Percentiles rank a stretch among this genome's conserved stretches.
phyloP scores from a whole-genome alignment of 2,113 vertebrate species.

The Acinonyx jubatus region DNA sequence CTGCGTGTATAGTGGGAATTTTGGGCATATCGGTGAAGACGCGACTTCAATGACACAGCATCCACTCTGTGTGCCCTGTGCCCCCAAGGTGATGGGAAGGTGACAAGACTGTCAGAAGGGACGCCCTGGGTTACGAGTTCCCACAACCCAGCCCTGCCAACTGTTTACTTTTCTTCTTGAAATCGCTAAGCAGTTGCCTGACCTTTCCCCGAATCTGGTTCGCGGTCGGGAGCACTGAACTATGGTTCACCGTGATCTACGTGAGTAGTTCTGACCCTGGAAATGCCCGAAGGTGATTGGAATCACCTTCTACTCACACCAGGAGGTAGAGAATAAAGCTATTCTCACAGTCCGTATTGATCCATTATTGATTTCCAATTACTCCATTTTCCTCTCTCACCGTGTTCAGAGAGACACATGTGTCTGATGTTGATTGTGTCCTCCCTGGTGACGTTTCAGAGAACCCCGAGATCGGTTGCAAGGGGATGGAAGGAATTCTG shows the following conservation, averaged over 20 bases:
- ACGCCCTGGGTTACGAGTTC: no score
- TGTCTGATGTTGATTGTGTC: fast-evolving
- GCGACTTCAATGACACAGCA: no score
- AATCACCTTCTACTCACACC: background rate
- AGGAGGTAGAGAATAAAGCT: background rate
- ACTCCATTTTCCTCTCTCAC: background rate
- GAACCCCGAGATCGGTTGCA: background rate
- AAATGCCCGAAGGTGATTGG: no score
- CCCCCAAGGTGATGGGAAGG: no score
- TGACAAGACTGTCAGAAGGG: no score
- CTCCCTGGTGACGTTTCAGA: background rate
- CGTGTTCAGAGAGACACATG: background rate
- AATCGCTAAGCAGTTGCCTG: background rate
- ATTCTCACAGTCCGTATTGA: background rate
- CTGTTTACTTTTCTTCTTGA: background rate
- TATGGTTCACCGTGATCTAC: background rate
- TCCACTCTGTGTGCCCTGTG: no score
- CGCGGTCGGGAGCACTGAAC: background rate
- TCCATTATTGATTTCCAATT: background rate
- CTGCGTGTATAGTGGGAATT: no score
- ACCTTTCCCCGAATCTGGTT: background rate
- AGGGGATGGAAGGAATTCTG: no score
- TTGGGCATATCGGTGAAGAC: no score
- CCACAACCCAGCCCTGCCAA: no score
- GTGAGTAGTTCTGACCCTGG: no score